Conservation (phyloP, 2,113 vertebrate species). For the Tringa solitaria region DNA sequence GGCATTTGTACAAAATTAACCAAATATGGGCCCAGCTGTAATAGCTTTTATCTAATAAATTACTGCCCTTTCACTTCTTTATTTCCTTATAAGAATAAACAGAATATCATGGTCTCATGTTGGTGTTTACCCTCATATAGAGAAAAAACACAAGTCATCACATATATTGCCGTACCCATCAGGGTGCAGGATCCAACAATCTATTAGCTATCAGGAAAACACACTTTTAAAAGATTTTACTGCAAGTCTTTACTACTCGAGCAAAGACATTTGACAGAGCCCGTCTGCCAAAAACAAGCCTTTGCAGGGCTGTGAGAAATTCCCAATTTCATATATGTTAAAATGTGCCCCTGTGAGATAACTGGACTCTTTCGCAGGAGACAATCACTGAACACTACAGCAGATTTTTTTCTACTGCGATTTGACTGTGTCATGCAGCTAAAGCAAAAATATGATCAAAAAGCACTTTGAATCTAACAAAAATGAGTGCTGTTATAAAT, state of each 20-base stretch:
- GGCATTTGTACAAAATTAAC: neutral
- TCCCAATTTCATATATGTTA: fast-evolving
- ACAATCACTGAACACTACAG: neutral
- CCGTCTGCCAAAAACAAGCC: neutral
- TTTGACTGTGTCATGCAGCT: neutral
- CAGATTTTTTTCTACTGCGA: neutral
- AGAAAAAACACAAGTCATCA: neutral
- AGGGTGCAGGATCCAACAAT: neutral
- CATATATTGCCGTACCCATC: fast-evolving
- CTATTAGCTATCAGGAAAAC: too few relatives aligned
- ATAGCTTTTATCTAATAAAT: neutral
- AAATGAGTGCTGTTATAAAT: neutral
- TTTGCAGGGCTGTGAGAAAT: neutral
- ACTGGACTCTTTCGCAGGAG: neutral
- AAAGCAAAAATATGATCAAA: neutral
- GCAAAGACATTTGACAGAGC: neutral
- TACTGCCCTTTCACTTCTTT: neutral
- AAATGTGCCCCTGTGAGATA: neutral
- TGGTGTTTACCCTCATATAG: neutral
- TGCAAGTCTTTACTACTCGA: fast-evolving
- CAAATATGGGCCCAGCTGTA: neutral
- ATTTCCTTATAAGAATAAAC: neutral
- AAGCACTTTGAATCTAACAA: neutral
- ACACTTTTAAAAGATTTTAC: neutral
- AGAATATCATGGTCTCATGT: neutral